Evolutionary conservation across 2,113 vertebrate genomes (phyloP).

Genomic region (Dermatemys mawii): DNA sequence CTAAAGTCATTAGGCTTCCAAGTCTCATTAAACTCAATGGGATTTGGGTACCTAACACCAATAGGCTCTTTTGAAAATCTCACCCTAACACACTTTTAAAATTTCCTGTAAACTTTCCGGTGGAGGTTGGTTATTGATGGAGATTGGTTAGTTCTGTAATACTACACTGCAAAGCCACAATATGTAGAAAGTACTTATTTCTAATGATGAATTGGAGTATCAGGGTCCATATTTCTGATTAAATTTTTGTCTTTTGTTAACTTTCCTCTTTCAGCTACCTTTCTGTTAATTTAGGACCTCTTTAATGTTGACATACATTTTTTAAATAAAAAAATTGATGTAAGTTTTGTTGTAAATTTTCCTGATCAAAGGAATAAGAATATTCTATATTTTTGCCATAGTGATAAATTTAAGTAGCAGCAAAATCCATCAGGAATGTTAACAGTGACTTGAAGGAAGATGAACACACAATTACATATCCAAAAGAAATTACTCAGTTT

Average conservation of each 20-base stretch:
- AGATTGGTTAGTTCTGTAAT: neutral
- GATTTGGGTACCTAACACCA: neutral
- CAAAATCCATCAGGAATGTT: neutral
- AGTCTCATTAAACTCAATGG: neutral
- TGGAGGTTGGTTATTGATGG: neutral
- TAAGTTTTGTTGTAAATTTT: neutral
- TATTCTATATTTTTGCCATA: neutral
- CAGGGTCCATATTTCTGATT: slow-evolving; percentile 12
- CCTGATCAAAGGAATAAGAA: neutral
- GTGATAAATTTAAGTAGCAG: neutral
- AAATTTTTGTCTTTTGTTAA: slow-evolving; percentile 35
- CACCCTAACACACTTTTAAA: neutral
- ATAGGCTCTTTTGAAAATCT: neutral
- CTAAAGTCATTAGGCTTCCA: neutral
- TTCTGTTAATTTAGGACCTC: neutral
- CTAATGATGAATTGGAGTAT: neutral
- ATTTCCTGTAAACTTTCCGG: neutral
- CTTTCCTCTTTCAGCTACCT: slow-evolving; percentile 38
- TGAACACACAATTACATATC: neutral
- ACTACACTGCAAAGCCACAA: neutral
- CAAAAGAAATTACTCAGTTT: neutral
- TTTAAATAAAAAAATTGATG: neutral
- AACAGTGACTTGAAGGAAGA: neutral
- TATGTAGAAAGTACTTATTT: slow-evolving; percentile 24
- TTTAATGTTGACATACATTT: neutral